phyloP scores from a whole-genome alignment of 2,888 invertebrate genomes.

The Netelia virgata region DNA sequence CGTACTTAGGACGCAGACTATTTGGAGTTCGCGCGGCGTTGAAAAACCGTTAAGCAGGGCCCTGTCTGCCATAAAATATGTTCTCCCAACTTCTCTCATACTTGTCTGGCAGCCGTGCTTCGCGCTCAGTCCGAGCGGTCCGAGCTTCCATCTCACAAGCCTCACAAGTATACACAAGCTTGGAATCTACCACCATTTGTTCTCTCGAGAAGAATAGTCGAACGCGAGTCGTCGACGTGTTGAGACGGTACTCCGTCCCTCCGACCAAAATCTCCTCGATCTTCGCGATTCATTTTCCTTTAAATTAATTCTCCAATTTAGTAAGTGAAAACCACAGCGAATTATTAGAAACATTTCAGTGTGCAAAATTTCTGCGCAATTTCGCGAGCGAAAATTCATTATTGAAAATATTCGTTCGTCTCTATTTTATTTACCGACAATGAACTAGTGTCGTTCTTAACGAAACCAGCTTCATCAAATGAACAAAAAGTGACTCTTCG shows the following conservation, averaged over 20 bases:
- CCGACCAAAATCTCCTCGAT: background rate
- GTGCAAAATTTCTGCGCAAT: background rate
- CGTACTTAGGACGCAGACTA: no score
- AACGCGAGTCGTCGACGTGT: background rate
- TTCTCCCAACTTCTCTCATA: no score
- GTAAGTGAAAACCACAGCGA: background rate
- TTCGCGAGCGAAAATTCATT: background rate
- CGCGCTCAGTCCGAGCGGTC: no score
- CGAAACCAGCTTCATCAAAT: background rate
- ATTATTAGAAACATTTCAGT: background rate
- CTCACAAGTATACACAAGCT: no score
- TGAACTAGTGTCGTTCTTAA: background rate
- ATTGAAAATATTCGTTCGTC: background rate
- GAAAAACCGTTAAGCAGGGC: no score
- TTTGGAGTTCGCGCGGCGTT: no score
- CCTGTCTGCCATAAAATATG: no score
- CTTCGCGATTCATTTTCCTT: background rate
- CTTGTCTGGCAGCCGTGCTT: no score
- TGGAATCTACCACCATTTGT: no score
- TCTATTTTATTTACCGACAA: background rate
- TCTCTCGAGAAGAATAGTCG: background rate
- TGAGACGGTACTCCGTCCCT: background rate
- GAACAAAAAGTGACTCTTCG: background rate
- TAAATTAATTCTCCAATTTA: background rate
- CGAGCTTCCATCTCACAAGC: no score